Percentiles rank a stretch among this genome's conserved stretches.
Evolutionary conservation across 2,888 invertebrate genomes (phyloP).

Genomic region (Rhabditoides inermis): DNA sequence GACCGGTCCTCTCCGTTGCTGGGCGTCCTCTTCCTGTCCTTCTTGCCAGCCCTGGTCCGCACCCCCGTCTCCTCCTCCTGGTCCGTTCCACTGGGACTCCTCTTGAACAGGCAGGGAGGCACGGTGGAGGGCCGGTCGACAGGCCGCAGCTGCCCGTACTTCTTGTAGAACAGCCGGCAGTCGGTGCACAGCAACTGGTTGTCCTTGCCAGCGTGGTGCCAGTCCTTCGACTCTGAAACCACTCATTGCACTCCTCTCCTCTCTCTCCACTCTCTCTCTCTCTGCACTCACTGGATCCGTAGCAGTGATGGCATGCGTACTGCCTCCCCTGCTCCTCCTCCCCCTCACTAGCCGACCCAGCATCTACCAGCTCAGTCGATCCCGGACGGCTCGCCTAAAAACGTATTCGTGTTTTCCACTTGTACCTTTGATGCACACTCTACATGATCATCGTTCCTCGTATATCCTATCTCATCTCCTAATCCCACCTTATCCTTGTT

Average conservation of each 20-base stretch:
- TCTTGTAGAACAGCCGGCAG: constrained; percentile 69
- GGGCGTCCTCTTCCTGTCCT: constrained; percentile 4
- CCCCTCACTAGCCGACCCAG: background rate
- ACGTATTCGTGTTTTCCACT: constrained; percentile 13
- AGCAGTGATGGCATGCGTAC: constrained; percentile 66
- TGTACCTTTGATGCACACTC: background rate
- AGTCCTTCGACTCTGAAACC: constrained; percentile 63
- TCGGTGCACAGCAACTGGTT: constrained; percentile 67
- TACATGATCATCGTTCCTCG: too few relatives aligned
- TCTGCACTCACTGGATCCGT: constrained; percentile 62
- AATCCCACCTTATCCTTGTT: too few relatives aligned
- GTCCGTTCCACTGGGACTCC: constrained; percentile 14
- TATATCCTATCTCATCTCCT: too few relatives aligned
- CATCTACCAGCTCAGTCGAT: constrained; percentile 57
- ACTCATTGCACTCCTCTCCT: background rate
- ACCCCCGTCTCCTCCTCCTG: constrained; percentile 31
- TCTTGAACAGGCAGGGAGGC: constrained; percentile 53
- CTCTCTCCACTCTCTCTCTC: background rate
- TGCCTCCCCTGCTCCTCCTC: background rate
- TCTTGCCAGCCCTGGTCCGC: constrained; percentile 29
- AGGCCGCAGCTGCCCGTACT: constrained; percentile 66
- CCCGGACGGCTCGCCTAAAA: constrained; percentile 46
- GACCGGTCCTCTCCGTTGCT: constrained; percentile 11
- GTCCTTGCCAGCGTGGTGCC: constrained; percentile 69
- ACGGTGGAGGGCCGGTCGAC: constrained; percentile 54